A percentile compares a stretch with the other conserved stretches of the same genome.
phyloP scores from a whole-genome alignment of 2,113 vertebrate genomes.

The Struthidea cinerea region DNA sequence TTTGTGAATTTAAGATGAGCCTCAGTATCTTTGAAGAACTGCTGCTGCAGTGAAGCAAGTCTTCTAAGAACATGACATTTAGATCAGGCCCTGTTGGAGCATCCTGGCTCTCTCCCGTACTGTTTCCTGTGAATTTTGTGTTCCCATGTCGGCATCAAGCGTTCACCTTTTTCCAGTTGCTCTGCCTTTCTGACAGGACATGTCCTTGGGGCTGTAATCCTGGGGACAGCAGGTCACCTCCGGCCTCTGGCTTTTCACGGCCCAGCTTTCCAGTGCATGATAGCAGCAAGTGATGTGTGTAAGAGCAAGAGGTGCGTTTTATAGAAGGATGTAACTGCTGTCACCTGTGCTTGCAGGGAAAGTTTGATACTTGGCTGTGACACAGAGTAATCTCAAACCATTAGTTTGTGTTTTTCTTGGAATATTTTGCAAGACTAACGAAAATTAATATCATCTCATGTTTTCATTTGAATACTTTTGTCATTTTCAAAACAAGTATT shows the following conservation, averaged over 20 bases:
- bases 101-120: background rate
- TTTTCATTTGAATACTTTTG: background rate
- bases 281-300: background rate
- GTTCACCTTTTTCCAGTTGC: background rate
- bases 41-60: background rate
- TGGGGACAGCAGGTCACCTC: background rate
- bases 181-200: background rate
- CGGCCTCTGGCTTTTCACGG: background rate
- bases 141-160: background rate
- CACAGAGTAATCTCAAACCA: background rate
- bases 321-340: background rate
- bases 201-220: background rate
- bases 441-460: background rate
- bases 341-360: background rate
- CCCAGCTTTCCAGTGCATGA: background rate
- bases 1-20: background rate
- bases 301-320: background rate
- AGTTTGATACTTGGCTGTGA: background rate
- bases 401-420: background rate
- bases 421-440: background rate
- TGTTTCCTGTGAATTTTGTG: background rate
- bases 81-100: background rate
- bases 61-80: background rate
- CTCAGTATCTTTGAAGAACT: background rate
- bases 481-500: background rate